Evolutionary conservation across 2,888 invertebrate species (phyloP).

Genomic region (Caenorhabditis japonica): DNA sequence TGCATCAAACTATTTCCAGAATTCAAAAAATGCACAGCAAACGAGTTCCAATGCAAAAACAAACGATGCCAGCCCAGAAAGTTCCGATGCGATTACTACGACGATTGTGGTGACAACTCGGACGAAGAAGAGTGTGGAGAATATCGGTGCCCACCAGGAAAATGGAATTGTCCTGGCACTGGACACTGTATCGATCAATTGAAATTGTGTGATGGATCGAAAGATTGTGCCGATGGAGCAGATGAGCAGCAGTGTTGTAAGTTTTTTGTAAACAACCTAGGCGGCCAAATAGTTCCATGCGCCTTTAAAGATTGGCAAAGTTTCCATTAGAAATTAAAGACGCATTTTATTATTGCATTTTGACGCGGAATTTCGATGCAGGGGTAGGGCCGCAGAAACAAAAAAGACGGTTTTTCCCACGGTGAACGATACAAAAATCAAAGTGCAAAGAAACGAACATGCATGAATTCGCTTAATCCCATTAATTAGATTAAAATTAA

Average conservation of each 20-base stretch:
- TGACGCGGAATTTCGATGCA: too few species aligned
- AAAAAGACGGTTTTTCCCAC: too few species aligned
- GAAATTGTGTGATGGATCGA: constrained; percentile 95
- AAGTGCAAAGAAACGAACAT: too few species aligned
- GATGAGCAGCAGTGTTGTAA: constrained; percentile 83
- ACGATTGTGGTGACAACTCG: constrained; percentile 90
- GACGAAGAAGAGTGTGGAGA: constrained; percentile 81
- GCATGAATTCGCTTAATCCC: too few species aligned
- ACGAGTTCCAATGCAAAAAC: constrained; percentile 77
- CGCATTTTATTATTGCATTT: too few species aligned
- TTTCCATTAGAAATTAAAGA: not conserved
- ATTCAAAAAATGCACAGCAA: constrained; percentile 75
- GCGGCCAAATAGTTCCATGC: too few species aligned
- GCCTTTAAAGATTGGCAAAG: not conserved
- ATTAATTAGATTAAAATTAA: too few species aligned
- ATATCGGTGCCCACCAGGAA: constrained; percentile 74
- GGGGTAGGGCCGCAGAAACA: too few species aligned
- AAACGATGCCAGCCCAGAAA: constrained; percentile 78
- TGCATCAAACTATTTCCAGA: too few species aligned
- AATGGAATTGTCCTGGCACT: constrained; percentile 72
- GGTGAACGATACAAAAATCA: too few species aligned
- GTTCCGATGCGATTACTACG: constrained; percentile 83
- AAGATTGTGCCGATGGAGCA: constrained; percentile 94
- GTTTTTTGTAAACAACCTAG: constrained; percentile 26
- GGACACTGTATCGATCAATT: constrained; percentile 93